Conservation (phyloP, 2,888 invertebrate genomes). For the Meiosimyza decipiens region DNA sequence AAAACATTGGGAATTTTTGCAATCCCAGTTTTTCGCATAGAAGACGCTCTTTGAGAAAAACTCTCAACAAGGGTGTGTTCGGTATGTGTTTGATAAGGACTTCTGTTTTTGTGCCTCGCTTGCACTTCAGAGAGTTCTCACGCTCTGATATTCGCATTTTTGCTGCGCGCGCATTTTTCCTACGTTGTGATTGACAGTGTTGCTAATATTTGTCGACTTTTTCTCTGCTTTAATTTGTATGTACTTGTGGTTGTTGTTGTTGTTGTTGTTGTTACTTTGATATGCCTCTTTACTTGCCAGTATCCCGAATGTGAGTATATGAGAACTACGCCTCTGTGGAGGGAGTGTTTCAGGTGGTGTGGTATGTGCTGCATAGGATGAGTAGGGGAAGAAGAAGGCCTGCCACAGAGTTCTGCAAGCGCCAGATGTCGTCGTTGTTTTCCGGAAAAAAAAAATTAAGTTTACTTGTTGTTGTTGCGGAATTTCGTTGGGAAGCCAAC, state of each 20-base stretch:
- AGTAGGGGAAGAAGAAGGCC: too few species aligned
- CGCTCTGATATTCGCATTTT: slow-evolving; percentile 46
- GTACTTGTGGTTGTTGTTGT: slow-evolving; percentile 42
- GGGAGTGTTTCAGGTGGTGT: too few species aligned
- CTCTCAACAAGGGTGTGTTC: slow-evolving; percentile 60
- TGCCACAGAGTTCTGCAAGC: too few species aligned
- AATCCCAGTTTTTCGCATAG: slow-evolving; percentile 35
- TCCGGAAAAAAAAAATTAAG: slow-evolving; percentile 20
- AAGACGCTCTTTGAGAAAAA: slow-evolving; percentile 45
- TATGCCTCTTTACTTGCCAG: slow-evolving; percentile 15
- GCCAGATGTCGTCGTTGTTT: slow-evolving; percentile 18
- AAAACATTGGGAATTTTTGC: too few species aligned
- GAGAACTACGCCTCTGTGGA: neutral
- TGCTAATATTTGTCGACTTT: slow-evolving; percentile 24
- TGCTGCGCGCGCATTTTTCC: slow-evolving; percentile 40
- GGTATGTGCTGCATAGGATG: too few species aligned
- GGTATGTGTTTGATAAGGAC: slow-evolving; percentile 17
- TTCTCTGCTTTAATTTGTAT: slow-evolving; percentile 33
- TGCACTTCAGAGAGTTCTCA: slow-evolving; percentile 55
- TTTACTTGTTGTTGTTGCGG: slow-evolving; percentile 30
- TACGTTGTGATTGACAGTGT: slow-evolving; percentile 25
- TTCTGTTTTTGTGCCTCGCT: slow-evolving; percentile 54
- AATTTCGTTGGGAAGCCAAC: slow-evolving; percentile 12
- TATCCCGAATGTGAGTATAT: slow-evolving; percentile 10
- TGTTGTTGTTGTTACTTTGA: slow-evolving; percentile 32